Evolutionary conservation across 2,113 vertebrate species (phyloP).

Genomic region (Hymenochirus boettgeri): DNA sequence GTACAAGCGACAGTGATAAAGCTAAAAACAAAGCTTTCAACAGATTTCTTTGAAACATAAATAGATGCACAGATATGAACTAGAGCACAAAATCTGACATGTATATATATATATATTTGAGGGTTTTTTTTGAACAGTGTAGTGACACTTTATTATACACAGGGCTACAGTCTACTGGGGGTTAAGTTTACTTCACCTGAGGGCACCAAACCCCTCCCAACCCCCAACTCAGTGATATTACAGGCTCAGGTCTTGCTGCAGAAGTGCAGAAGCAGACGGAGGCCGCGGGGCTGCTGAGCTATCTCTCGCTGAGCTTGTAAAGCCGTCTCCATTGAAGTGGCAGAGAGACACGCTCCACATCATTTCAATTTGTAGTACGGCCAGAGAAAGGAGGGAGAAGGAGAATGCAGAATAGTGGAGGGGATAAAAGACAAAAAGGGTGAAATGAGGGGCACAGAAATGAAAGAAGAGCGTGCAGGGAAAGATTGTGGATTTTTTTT

Average conservation of each 20-base stretch:
- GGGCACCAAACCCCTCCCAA: conserved; percentile 22
- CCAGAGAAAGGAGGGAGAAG: background rate
- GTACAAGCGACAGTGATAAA: background rate
- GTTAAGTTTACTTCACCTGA: conserved; percentile 23
- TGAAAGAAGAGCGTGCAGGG: background rate
- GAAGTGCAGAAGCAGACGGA: conserved; percentile 40
- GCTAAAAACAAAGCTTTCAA: too few species aligned
- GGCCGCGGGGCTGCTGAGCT: conserved; percentile 38
- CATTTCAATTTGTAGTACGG: conserved; percentile 41
- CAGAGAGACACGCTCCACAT: conserved; percentile 43
- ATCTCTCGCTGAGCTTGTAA: conserved; percentile 39
- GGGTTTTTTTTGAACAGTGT: background rate
- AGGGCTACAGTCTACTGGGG: background rate
- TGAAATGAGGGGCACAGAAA: conserved; percentile 4
- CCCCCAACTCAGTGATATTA: conserved; percentile 14
- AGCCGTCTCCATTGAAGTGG: conserved; percentile 40
- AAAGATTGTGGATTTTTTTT: too few species aligned
- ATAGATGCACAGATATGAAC: too few species aligned
- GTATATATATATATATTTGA: too few species aligned
- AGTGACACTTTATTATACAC: background rate
- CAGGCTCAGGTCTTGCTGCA: conserved; percentile 25
- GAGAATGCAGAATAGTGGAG: background rate
- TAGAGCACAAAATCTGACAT: too few species aligned
- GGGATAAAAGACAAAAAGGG: background rate
- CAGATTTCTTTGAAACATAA: too few species aligned